Evolutionary conservation across 2,797 vertebrate genomes (phyloP).

Genomic region (Loriculus beryllinus): DNA sequence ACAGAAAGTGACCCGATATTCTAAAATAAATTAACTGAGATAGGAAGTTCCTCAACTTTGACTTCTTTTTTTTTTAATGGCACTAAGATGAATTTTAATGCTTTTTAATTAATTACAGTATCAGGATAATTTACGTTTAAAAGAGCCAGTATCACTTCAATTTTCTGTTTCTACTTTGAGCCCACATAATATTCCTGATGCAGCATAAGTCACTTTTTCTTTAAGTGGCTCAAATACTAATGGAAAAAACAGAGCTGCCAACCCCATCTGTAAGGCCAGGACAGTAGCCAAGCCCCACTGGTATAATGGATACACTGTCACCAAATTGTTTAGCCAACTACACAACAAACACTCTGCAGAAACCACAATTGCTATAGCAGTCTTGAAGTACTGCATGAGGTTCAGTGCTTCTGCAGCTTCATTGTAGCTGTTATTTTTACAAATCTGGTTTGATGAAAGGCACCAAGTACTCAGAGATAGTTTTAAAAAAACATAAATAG

Average conservation of each 20-base stretch:
- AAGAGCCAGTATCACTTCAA: background rate
- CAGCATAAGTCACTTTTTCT: background rate
- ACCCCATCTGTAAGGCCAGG: background rate
- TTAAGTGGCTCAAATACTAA: background rate
- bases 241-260: background rate
- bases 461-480: background rate
- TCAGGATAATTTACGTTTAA: background rate
- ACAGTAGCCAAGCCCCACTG: conserved; percentile 9
- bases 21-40: background rate
- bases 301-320: conserved; percentile 53
- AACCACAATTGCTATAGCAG: background rate
- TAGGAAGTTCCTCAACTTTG: background rate
- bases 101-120: background rate
- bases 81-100: background rate
- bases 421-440: background rate
- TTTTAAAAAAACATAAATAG: background rate
- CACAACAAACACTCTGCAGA: background rate
- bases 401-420: background rate
- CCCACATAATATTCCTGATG: background rate
- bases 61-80: background rate
- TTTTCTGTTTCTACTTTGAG: background rate
- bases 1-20: background rate
- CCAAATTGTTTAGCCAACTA: background rate
- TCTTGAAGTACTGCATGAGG: background rate
- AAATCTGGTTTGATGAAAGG: background rate